Base-by-base conservation (phyloP, 2,797 vertebrate genomes). In the Crenuchus spilurus region DNA sequence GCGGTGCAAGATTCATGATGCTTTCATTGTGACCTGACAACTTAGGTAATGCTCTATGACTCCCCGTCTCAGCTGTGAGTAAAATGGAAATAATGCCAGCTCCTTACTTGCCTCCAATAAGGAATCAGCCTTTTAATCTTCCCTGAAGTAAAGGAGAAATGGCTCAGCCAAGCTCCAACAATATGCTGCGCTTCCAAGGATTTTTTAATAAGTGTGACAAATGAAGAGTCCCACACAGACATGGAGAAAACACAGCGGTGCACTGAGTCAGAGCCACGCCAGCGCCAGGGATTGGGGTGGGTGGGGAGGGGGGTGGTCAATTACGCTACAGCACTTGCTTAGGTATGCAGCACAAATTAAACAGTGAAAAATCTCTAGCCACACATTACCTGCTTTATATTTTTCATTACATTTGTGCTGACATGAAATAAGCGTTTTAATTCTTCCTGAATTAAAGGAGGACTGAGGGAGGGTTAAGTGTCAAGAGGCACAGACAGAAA, bases 101-200 rank as follows among this genome's bases (percentile, higher is more conserved):
- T 76, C 57, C 79, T 85, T 64, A 79, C 80, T 84, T 82, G 70
- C 58, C 68, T 75, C 28, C 1, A 49, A 80, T 69, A 64, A 52
- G 70, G 81, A 83, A 89, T 89, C 86, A 76, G 74, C 87, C 88
- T 80, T 88, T 83, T 83, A 84, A 87, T 88, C 80, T 76, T 65
- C 37, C 30, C 39, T 60, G 74, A 85, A 84, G 80, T 80, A 81
- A 69, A 72, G 74, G 30, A 60, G n/a, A 77, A 73, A 62, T 13
- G 33, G 67, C 64, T 71, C 67, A 75, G 78, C 31, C 52, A 0
- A 35, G 71, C 81, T 79, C 63, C 60, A 74, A 39, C 80, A 82
- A 82, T 64, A 55, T 18, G 8, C 60, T 58, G 74, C 62, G 75
- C 79, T 87, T 77, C 83, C 85, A 88, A 88, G 85, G 84, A 83